These are phyloP conservation scores for Theristicus caerulescens DNA, from an alignment of 2,113 vertebrate genomes.

Conservation along the genomic window DNA sequence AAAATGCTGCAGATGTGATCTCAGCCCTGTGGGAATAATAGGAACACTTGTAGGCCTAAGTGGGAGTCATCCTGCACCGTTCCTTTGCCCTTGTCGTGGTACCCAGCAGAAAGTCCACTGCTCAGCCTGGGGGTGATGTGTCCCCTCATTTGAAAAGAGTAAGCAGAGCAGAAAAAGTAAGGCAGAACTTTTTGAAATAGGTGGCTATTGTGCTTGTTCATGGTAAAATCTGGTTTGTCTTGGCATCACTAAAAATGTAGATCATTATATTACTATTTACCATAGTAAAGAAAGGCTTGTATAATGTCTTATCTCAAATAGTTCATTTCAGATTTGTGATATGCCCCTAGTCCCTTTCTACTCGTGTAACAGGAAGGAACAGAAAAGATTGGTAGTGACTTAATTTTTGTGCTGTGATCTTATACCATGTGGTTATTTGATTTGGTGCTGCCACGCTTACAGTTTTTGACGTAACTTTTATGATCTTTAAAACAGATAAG, in stretches of 20 bases:
- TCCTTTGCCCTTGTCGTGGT: background rate
- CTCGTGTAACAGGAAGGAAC: background rate
- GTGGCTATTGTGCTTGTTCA: background rate
- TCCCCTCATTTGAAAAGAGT: background rate
- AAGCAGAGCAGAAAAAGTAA: background rate
- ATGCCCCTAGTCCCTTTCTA: background rate
- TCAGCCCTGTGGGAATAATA: background rate
- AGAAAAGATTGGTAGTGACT: background rate
- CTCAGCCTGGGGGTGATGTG: background rate
- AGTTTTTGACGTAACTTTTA: background rate
- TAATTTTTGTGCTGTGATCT: background rate
- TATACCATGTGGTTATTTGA: background rate
- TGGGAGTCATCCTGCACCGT: background rate
- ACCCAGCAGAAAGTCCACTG: background rate
- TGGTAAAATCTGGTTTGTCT: background rate
- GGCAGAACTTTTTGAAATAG: background rate
- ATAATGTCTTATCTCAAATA: background rate
- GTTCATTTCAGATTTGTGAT: background rate
- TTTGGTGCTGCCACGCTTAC: background rate
- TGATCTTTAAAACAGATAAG: constrained; percentile 70
- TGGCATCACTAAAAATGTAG: background rate
- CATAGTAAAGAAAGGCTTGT: background rate
- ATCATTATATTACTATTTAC: background rate
- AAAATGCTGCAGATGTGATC: background rate
- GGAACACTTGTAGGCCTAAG: background rate